Conservation (phyloP, 2,113 vertebrate species). For the Meriones unguiculatus region DNA sequence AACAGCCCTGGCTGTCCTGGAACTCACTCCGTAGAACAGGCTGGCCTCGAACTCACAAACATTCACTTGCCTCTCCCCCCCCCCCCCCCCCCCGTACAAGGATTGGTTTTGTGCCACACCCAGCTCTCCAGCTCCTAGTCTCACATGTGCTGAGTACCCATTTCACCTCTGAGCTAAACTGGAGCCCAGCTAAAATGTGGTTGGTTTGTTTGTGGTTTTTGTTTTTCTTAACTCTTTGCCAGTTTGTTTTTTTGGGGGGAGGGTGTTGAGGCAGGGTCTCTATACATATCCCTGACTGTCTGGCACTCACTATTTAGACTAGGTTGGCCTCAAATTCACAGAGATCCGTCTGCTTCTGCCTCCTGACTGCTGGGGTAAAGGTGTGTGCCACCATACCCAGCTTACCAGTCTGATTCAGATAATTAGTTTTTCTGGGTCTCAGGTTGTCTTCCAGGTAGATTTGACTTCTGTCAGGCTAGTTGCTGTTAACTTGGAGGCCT, state of each 20-base stretch:
- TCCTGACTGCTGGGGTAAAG: background rate
- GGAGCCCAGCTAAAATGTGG: background rate
- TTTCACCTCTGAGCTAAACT: background rate
- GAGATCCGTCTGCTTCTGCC: background rate
- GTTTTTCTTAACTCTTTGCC: background rate
- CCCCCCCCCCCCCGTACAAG: too few species aligned
- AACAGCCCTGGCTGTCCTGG: too few species aligned
- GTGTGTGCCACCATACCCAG: background rate
- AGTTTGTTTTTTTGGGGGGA: background rate
- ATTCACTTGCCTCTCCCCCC: too few species aligned
- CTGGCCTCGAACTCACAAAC: too few species aligned
- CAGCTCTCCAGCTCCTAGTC: background rate
- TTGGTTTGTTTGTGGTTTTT: background rate
- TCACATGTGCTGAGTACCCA: background rate
- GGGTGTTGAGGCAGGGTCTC: too few species aligned
- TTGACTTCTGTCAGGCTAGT: background rate
- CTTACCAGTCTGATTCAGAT: background rate
- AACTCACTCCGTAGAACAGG: too few species aligned
- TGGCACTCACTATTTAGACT: background rate
- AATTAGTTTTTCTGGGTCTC: background rate
- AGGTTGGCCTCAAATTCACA: background rate
- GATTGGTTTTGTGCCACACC: too few species aligned
- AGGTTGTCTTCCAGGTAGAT: background rate
- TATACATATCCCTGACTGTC: background rate
- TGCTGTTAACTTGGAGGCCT: background rate